Base-by-base conservation (phyloP, 2,888 invertebrate species). In the Acrobeloides nanus region DNA sequence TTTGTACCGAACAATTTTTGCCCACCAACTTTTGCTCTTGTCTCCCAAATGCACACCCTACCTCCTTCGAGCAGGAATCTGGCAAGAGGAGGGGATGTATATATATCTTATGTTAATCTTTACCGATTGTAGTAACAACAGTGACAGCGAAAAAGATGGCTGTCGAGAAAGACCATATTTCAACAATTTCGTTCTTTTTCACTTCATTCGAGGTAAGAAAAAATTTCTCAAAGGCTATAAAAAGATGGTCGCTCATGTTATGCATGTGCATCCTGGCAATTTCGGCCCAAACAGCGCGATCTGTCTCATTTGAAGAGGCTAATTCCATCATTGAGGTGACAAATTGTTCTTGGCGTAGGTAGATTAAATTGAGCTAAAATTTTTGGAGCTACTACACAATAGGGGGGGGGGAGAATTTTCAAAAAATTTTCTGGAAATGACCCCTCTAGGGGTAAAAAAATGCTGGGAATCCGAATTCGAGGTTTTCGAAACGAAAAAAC, bases 61-160 rank as follows among this genome's bases (percentile, higher is more conserved):
- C n/a, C n/a, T n/a, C n/a, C n/a, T n/a, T n/a, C n/a, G n/a, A n/a
- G n/a, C n/a, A n/a, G n/a, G n/a, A n/a, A n/a, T n/a, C n/a, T n/a
- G n/a, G n/a, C n/a, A n/a, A n/a, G n/a, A n/a, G n/a, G n/a, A n/a
- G n/a, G n/a, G n/a, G n/a, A n/a, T n/a, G n/a, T n/a, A n/a, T n/a
- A n/a, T n/a, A n/a, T n/a, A n/a, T n/a, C n/a, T n/a, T n/a, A n/a
- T n/a, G n/a, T n/a, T n/a, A n/a, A 38, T 10, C 23, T 46, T 27
- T 32, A 65, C 68, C 71, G 17, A 71, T 72, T 2, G 71, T 71
- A 2, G 71, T 71, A 18, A 71, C 68, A 5, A 73, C 74, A 5
- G 73, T 74, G 17, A 70, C 72, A 12, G 73, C 73, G 48, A 73
- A 73, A 59, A 73, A 73, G n/a, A 73, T 65, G 17, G 74, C 68